Conservation (phyloP, 2,888 invertebrate species). For the Panzeria rudis region DNA sequence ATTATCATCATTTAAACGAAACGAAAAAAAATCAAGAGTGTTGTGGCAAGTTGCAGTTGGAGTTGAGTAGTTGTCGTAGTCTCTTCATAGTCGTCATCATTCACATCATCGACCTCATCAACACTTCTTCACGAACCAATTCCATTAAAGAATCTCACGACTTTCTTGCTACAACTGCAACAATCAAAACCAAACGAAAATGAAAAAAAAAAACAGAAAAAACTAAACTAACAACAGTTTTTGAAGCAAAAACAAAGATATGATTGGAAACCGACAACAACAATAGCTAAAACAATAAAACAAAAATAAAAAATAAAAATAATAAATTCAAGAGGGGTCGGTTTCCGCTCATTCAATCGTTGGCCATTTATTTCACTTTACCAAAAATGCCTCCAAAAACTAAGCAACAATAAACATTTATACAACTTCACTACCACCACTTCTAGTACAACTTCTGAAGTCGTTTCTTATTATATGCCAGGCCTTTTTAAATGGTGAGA, state of each 20-base stretch:
- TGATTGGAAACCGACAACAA: slow-evolving; percentile 47
- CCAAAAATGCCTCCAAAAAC: slow-evolving; percentile 72
- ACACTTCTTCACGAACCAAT: slow-evolving; percentile 76
- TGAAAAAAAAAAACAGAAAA: background rate
- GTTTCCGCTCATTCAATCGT: slow-evolving; percentile 70
- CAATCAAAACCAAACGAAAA: slow-evolving; percentile 36
- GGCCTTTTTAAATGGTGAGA: slow-evolving; percentile 64
- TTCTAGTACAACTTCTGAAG: background rate
- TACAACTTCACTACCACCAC: slow-evolving; percentile 35
- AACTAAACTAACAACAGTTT: slow-evolving; percentile 50
- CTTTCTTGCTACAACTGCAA: slow-evolving; percentile 72
- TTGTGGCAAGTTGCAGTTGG: slow-evolving; percentile 40
- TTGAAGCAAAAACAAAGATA: slow-evolving; percentile 48
- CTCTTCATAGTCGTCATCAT: slow-evolving; percentile 72
- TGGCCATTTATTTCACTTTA: slow-evolving; percentile 77
- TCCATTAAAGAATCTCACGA: slow-evolving; percentile 77
- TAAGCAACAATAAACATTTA: slow-evolving; percentile 51
- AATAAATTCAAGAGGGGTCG: background rate
- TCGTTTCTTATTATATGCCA: background rate
- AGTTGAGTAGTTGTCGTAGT: slow-evolving; percentile 64
- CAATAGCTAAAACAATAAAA: slow-evolving; percentile 29
- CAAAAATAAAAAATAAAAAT: slow-evolving; percentile 65
- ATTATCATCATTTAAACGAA: slow-evolving; percentile 49
- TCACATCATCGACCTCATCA: slow-evolving; percentile 77
- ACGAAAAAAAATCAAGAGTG: slow-evolving; percentile 22